These are phyloP conservation scores for Drosophila melanosoma DNA, from an alignment of 2,888 invertebrate genomes.

Conservation along the genomic window DNA sequence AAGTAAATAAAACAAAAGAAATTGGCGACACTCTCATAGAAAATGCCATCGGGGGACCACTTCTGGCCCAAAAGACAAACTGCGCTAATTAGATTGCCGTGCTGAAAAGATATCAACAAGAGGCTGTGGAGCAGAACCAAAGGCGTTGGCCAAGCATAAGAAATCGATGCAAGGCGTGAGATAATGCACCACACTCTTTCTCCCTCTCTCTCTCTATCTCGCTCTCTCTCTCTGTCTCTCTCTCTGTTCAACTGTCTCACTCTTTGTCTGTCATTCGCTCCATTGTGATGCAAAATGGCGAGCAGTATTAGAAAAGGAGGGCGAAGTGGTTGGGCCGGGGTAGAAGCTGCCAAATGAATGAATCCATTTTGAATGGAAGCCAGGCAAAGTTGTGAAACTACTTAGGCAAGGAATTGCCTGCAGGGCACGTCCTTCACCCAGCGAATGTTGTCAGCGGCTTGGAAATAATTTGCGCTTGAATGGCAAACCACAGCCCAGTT, in stretches of 20 bases:
- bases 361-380: constrained; percentile 20
- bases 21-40: constrained; percentile 16
- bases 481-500: constrained; percentile 60
- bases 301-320: constrained; percentile 6
- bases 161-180: constrained; percentile 50
- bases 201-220: background rate
- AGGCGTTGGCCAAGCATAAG: constrained; percentile 36
- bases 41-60: constrained; percentile 26
- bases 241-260: background rate
- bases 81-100: constrained; percentile 56
- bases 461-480: constrained; percentile 67
- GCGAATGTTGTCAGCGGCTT: constrained; percentile 46
- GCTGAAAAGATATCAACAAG: constrained; percentile 29
- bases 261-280: constrained; percentile 27
- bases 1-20: constrained; percentile 19
- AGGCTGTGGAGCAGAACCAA: background rate
- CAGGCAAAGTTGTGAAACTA: constrained; percentile 30
- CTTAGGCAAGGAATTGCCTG: constrained; percentile 30
- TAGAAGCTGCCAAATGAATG: constrained; percentile 45
- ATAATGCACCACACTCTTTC: constrained; percentile 36
- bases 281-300: constrained; percentile 30
- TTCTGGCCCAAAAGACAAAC: constrained; percentile 21
- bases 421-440: constrained; percentile 45
- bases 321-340: constrained; percentile 14
- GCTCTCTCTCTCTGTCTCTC: constrained; percentile 19